Percentiles rank a stretch among this genome's conserved stretches.
These are phyloP conservation scores for Drosophila mauritiana DNA, from an alignment of 1,140 invertebrate genomes.

Conservation along the genomic window DNA sequence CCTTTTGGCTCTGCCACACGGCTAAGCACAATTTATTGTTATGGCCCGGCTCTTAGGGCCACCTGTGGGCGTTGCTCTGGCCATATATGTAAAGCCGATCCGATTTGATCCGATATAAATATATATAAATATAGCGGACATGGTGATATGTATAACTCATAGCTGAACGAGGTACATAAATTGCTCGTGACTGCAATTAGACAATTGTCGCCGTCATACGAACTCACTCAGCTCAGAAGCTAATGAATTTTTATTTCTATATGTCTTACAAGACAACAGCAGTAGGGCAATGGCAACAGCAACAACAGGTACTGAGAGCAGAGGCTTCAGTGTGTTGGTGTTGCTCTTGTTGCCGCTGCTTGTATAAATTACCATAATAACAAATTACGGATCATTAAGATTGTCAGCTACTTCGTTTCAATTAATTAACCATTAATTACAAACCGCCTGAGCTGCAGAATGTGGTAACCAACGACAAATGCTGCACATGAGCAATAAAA, in stretches of 20 bases:
- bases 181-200: conserved; percentile 83
- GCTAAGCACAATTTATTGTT: conserved; percentile 60
- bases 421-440: conserved; percentile 84
- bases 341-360: conserved; percentile 54
- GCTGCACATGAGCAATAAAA: conserved; percentile 68
- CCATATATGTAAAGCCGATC: conserved; percentile 19
- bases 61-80: conserved; percentile 59
- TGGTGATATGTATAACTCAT: conserved; percentile 67
- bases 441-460: conserved; percentile 79
- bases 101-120: conserved; percentile 5
- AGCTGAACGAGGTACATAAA: conserved; percentile 72
- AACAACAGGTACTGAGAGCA: too few relatives aligned
- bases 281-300: conserved; percentile 12
- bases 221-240: conserved; percentile 63
- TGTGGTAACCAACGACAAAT: conserved; percentile 82
- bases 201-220: conserved; percentile 76
- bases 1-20: conserved; percentile 30
- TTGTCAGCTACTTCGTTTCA: conserved; percentile 83
- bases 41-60: conserved; percentile 54
- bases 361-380: conserved; percentile 84
- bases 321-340: conserved; percentile 70
- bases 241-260: conserved; percentile 81
- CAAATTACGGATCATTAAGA: conserved; percentile 83
- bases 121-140: conserved; percentile 35
- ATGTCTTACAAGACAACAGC: conserved; percentile 73